These are phyloP conservation scores for Archaeoteleia sp. DNA, from an alignment of 2,888 invertebrate genomes.

Conservation along the genomic window DNA sequence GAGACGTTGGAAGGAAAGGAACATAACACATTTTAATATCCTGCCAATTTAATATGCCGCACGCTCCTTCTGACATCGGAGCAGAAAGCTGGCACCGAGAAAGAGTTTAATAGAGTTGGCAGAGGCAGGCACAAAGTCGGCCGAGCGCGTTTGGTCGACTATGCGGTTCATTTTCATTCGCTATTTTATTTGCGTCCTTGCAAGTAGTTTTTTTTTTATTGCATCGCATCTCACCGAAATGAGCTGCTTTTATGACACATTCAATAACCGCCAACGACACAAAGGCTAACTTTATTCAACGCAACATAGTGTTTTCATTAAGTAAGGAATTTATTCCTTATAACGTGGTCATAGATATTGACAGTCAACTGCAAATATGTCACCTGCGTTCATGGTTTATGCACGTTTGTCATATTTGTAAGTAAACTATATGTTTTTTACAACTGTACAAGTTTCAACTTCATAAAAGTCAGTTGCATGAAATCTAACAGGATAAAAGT, in stretches of 20 bases:
- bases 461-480: too few species aligned
- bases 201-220: not conserved
- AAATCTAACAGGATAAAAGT: too few species aligned
- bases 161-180: conserved; percentile 15
- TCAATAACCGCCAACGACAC: too few species aligned
- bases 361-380: too few species aligned
- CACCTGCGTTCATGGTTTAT: too few species aligned
- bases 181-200: conserved; percentile 14
- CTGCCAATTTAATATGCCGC: conserved; percentile 42
- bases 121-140: conserved; percentile 18
- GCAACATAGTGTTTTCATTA: too few species aligned
- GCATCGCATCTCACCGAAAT: conserved; percentile 11
- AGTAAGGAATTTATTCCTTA: too few species aligned
- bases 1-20: conserved; percentile 8
- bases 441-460: too few species aligned
- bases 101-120: conserved; percentile 31
- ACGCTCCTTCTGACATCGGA: not conserved
- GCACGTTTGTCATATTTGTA: too few species aligned
- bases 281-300: too few species aligned
- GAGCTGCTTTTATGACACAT: conserved; percentile 12
- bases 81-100: not conserved
- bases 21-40: conserved; percentile 43
- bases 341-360: too few species aligned
- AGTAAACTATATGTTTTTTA: too few species aligned
- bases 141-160: conserved; percentile 17